Evolutionary conservation across 2,797 vertebrate genomes (phyloP).

Genomic region (Simalia tracyae): DNA sequence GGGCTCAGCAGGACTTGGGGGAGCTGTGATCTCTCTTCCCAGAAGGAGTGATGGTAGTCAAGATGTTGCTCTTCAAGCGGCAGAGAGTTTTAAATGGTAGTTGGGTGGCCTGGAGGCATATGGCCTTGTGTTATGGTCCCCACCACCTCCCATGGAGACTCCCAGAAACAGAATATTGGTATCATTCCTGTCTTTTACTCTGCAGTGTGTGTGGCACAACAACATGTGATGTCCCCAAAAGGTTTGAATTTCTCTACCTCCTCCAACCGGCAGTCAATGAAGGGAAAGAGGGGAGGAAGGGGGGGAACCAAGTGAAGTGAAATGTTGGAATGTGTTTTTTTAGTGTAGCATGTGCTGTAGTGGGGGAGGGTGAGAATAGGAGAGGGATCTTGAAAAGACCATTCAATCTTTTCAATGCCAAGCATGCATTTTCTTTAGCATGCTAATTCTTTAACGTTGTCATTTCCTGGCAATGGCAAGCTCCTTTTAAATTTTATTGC

Average conservation of each 20-base stretch:
- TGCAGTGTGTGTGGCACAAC: no score
- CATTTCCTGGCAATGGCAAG: constrained; percentile 27
- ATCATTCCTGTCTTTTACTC: background rate
- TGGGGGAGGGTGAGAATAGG: no score
- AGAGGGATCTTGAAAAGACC: no score
- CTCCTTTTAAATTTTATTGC: constrained; percentile 43
- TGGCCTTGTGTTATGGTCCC: background rate
- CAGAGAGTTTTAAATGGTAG: no score
- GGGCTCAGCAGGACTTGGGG: background rate
- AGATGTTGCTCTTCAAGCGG: no score
- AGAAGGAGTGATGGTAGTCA: no score
- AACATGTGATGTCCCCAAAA: background rate
- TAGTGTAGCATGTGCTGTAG: no score
- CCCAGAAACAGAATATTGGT: background rate
- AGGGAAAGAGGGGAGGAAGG: background rate
- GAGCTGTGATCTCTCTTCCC: background rate
- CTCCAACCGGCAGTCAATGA: background rate
- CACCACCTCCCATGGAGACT: background rate
- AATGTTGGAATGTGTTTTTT: background rate
- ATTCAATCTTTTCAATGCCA: background rate
- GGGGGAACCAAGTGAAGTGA: background rate
- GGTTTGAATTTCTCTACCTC: background rate
- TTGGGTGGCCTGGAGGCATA: background rate
- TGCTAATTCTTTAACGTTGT: background rate
- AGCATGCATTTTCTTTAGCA: background rate